Evolutionary conservation across 2,113 vertebrate genomes (phyloP), one percentile per base, ranked within the genome.

Genomic region (Percopsis transmontana): DNA sequence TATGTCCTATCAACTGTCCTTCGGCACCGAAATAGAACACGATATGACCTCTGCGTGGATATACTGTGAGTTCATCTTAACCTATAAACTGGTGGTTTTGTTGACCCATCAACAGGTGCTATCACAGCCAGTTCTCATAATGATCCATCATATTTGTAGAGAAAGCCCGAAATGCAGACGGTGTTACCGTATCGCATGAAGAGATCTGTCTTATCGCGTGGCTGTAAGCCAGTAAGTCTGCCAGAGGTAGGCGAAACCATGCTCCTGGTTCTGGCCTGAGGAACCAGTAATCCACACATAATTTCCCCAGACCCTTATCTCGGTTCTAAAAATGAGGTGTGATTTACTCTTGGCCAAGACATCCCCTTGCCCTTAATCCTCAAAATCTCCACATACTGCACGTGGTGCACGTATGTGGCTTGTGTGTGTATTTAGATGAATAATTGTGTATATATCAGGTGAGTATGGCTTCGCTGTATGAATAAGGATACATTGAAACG

Each of bases 331-430:
- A 78, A 88, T 68, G 27, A 60, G 69, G 76, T 18, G 50, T 74
- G 79, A 81, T 88, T 87, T 80, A 75, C 51, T 68, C 47, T 45
- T 58, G 76, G 51, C 60, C 62, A 56, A 58, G 61, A 73, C 71
- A 57, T 50, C 58, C 72, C 12, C 74, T 57, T 66, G 53, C 81
- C 77, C 76, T 75, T 84, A 86, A 86, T 87, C 75, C 84, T 54
- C 27, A 27, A 77, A 74, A 74, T 73, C 69, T 70, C 41, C 53
- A 42, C 58, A 65, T 61, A 52, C n/a, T 23, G 21, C 27, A 40
- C 41, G 41, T 39, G 21, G 56, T 53, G 54, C 18, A 52, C 62
- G 40, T 42, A 33, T 33, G 27, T 33, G 5, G 57, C 66, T 47
- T 51, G 45, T 24, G n/a, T 58, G 33, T 58, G 16, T 40, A 58